Conservation (phyloP, 53 echinoderm and acorn worm species). For the Crossaster papposus region DNA sequence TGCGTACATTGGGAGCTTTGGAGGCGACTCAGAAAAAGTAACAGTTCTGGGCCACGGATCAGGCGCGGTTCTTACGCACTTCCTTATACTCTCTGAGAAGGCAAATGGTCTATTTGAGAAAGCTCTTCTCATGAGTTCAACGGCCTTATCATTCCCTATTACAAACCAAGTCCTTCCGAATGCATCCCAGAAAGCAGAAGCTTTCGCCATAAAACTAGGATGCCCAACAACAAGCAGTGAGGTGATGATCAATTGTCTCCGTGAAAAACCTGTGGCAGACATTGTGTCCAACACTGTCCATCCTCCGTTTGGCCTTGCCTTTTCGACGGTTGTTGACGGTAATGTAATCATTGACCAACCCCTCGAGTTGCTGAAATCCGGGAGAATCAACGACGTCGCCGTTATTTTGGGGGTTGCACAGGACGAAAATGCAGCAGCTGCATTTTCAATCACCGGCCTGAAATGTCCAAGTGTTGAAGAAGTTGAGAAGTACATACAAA, state of each 20-base stretch:
- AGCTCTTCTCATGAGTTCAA: slow-evolving; percentile 56
- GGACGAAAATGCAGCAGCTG: slow-evolving; percentile 14
- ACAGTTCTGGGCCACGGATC: slow-evolving; percentile 68
- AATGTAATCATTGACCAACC: slow-evolving; percentile 29
- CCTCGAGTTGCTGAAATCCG: neutral
- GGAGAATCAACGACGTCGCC: slow-evolving; percentile 28
- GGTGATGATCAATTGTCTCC: slow-evolving; percentile 19
- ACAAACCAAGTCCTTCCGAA: neutral
- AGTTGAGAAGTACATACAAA: slow-evolving; percentile 1
- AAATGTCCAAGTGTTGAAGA: slow-evolving; percentile 33
- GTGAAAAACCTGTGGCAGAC: slow-evolving; percentile 32
- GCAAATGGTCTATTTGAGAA: slow-evolving; percentile 65
- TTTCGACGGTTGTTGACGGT: slow-evolving; percentile 52
- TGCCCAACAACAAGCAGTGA: slow-evolving; percentile 45
- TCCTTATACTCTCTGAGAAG: slow-evolving; percentile 53
- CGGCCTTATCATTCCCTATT: slow-evolving; percentile 25
- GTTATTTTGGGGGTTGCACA: slow-evolving; percentile 17
- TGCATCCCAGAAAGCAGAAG: slow-evolving; percentile 37
- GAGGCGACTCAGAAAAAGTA: slow-evolving; percentile 69
- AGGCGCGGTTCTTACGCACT: slow-evolving; percentile 59
- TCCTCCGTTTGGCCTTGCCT: neutral
- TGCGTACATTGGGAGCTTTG: slow-evolving; percentile 72
- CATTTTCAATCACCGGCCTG: neutral
- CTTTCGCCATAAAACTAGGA: slow-evolving; percentile 25
- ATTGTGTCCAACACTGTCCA: neutral